A percentile compares a stretch with the other conserved stretches of the same genome.
phyloP scores from a whole-genome alignment of 2,888 invertebrate genomes.

The Tyria jacobaeae region DNA sequence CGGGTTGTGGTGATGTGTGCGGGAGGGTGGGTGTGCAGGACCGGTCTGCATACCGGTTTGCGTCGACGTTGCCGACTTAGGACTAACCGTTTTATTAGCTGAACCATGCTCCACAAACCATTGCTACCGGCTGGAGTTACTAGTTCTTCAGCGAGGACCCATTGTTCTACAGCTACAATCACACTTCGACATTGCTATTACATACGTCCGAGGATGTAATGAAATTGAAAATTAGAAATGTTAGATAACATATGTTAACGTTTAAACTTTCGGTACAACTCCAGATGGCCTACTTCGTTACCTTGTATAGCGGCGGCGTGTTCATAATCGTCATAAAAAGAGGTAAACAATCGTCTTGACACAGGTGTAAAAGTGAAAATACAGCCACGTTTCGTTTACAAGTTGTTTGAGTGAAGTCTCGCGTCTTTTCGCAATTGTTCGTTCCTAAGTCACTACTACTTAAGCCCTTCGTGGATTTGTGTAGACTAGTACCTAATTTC shows the following conservation, averaged over 20 bases:
- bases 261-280: conserved; percentile 39
- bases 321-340: conserved; percentile 56
- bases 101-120: conserved; percentile 82
- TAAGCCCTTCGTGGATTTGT: conserved; percentile 48
- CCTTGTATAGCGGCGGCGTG: conserved; percentile 42
- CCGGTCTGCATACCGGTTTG: conserved; percentile 84
- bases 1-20: conserved; percentile 61
- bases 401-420: conserved; percentile 39
- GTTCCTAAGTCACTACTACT: conserved; percentile 43
- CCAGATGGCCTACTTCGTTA: conserved; percentile 53
- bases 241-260: conserved; percentile 37
- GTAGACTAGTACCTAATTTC: conserved; percentile 41
- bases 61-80: conserved; percentile 76
- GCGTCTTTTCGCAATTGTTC: conserved; percentile 53
- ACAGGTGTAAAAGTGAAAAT: conserved; percentile 77
- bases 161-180: conserved; percentile 41
- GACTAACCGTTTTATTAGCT: conserved; percentile 85
- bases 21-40: conserved; percentile 63
- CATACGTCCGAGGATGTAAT: conserved; percentile 14
- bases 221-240: conserved; percentile 43
- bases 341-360: conserved; percentile 75
- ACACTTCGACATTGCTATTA: conserved; percentile 29
- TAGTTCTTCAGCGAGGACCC: conserved; percentile 56
- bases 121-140: conserved; percentile 63
- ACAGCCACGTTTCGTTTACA: conserved; percentile 64